phyloP scores from a whole-genome alignment of 2,888 invertebrate species.

The Melinopterus prodromus region DNA sequence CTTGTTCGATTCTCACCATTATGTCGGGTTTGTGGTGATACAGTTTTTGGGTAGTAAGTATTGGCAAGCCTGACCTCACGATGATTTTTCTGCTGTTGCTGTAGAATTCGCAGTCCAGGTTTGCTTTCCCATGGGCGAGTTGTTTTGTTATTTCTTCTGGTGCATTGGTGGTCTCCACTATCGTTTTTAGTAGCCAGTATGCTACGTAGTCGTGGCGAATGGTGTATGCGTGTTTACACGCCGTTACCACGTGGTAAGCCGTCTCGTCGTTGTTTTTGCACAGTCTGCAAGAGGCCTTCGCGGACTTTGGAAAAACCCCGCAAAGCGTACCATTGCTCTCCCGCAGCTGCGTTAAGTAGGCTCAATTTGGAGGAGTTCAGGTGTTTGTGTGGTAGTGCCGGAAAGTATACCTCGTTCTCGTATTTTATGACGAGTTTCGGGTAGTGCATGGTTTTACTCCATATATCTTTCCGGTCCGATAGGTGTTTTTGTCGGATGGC shows the following conservation, averaged over 20 bases:
- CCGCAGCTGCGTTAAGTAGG: slow-evolving; percentile 40
- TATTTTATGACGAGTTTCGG: slow-evolving; percentile 35
- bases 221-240: slow-evolving; percentile 39
- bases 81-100: neutral
- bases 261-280: slow-evolving; percentile 38
- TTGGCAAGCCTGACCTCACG: neutral
- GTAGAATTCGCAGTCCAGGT: slow-evolving; percentile 14
- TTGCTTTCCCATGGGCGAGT: slow-evolving; percentile 36
- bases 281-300: slow-evolving; percentile 34
- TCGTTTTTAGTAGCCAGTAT: slow-evolving; percentile 33
- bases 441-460: slow-evolving; percentile 40
- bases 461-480: slow-evolving; percentile 20
- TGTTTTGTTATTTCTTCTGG: slow-evolving; percentile 1
- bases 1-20: neutral
- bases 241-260: slow-evolving; percentile 42
- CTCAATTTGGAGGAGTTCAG: slow-evolving; percentile 36
- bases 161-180: slow-evolving; percentile 26
- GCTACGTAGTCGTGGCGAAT: slow-evolving; percentile 43
- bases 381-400: slow-evolving; percentile 29
- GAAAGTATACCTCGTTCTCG: slow-evolving; percentile 30
- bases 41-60: neutral
- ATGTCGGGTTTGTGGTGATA: neutral
- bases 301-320: slow-evolving; percentile 16
- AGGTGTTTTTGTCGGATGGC: neutral
- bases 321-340: slow-evolving; percentile 42